Evolutionary conservation across 2,113 vertebrate species (phyloP).

Genomic region (Neoarius graeffei): DNA sequence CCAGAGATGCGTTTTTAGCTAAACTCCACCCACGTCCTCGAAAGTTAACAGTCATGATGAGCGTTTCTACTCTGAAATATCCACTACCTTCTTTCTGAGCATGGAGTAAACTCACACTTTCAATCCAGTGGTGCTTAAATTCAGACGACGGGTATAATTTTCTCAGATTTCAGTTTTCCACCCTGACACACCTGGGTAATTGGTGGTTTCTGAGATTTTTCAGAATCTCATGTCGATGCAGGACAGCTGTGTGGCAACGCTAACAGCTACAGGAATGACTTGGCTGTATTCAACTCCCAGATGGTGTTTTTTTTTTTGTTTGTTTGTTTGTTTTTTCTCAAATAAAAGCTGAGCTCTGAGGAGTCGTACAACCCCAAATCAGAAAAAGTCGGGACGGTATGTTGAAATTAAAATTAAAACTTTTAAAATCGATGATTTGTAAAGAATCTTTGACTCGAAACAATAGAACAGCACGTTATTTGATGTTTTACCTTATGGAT

Average conservation of each 20-base stretch:
- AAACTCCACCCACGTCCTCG: background rate
- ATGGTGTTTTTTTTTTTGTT: background rate
- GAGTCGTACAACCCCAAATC: too few relatives aligned
- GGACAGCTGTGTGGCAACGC: background rate
- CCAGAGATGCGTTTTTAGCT: background rate
- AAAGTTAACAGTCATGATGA: background rate
- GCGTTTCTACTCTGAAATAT: background rate
- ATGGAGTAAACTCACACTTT: background rate
- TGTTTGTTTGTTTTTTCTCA: too few relatives aligned
- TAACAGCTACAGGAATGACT: too few relatives aligned
- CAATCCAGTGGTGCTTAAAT: background rate
- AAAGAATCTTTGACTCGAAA: too few relatives aligned
- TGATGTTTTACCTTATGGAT: too few relatives aligned
- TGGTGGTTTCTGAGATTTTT: background rate
- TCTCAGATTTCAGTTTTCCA: background rate
- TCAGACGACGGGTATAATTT: background rate
- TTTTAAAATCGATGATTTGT: too few relatives aligned
- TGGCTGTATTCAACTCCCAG: background rate
- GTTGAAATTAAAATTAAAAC: too few relatives aligned
- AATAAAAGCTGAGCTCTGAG: background rate
- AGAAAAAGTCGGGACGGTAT: too few relatives aligned
- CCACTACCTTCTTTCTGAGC: background rate
- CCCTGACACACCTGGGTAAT: constrained; percentile 2
- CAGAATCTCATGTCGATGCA: background rate
- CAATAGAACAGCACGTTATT: too few relatives aligned